Evolutionary conservation across 1,140 invertebrate genomes (phyloP).

Genomic region (Colletes gigas): DNA sequence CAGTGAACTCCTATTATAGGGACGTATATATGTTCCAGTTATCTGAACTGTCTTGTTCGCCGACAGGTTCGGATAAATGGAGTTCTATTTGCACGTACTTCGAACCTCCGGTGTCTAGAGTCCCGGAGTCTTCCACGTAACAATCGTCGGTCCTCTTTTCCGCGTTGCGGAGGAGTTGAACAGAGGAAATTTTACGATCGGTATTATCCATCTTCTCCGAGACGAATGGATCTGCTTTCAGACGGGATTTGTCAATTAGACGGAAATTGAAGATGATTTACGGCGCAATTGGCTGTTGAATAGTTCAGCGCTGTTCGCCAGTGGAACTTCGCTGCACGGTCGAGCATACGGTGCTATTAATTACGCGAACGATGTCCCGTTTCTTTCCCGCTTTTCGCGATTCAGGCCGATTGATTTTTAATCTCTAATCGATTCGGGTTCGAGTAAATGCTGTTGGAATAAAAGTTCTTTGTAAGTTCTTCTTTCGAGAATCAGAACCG

Average conservation of each 20-base stretch:
- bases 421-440: too few relatives aligned
- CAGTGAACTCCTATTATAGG: too few relatives aligned
- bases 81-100: neutral
- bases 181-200: conserved; percentile 35
- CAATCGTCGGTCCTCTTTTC: conserved; percentile 1
- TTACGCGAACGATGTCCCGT: neutral
- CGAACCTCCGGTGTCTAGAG: neutral
- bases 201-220: conserved; percentile 20
- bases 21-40: too few relatives aligned
- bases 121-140: neutral
- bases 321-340: conserved; percentile 13
- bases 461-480: too few relatives aligned
- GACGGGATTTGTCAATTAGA: conserved; percentile 39
- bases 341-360: conserved; percentile 14
- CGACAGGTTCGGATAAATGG: too few relatives aligned
- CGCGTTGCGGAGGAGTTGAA: neutral
- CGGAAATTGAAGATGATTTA: conserved; percentile 31
- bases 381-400: too few relatives aligned
- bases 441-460: too few relatives aligned
- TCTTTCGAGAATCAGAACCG: too few relatives aligned
- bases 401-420: neutral
- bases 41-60: too few relatives aligned
- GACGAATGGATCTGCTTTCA: conserved; percentile 42
- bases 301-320: neutral
- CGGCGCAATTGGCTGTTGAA: conserved; percentile 31